Percentiles rank a stretch among this genome's conserved stretches.
phyloP scores from a whole-genome alignment of 2,888 invertebrate species.

The Spicauda simplicius region DNA sequence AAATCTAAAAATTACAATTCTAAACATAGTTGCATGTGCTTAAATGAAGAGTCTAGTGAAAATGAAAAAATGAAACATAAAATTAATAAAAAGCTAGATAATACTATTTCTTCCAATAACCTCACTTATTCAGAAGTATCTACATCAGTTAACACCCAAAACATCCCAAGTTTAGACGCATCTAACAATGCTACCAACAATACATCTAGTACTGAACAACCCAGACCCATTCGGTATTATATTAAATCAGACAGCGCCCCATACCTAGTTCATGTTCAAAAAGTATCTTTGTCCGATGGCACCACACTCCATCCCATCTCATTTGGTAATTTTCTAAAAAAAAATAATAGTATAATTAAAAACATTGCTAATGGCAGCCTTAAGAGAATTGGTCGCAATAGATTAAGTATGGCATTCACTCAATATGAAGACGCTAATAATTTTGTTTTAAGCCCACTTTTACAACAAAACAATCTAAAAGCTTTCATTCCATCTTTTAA shows the following conservation, averaged over 20 bases:
- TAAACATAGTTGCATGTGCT: background rate
- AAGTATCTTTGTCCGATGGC: background rate
- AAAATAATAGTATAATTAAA: background rate
- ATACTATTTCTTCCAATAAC: background rate
- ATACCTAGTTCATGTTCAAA: constrained; percentile 10
- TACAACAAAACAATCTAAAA: too few relatives aligned
- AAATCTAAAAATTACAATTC: background rate
- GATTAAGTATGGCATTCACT: too few relatives aligned
- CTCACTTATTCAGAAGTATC: too few relatives aligned
- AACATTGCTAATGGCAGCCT: too few relatives aligned
- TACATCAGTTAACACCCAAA: too few relatives aligned
- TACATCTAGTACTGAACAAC: background rate
- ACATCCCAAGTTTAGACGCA: too few relatives aligned
- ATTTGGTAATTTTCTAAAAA: constrained; percentile 2
- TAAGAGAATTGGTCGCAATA: too few relatives aligned
- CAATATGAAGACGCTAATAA: too few relatives aligned
- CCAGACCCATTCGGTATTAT: background rate
- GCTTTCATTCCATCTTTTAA: too few relatives aligned
- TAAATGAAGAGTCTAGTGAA: background rate
- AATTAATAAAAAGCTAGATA: background rate
- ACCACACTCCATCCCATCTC: constrained; percentile 16
- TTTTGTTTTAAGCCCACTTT: too few relatives aligned
- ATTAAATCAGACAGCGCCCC: constrained; percentile 3
- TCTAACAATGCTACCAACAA: background rate
- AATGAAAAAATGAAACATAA: constrained; percentile 1